A percentile compares a stretch with the other conserved stretches of the same genome.
These are phyloP conservation scores for Calliopum simillimum DNA, from an alignment of 2,888 invertebrate species.

Conservation along the genomic window DNA sequence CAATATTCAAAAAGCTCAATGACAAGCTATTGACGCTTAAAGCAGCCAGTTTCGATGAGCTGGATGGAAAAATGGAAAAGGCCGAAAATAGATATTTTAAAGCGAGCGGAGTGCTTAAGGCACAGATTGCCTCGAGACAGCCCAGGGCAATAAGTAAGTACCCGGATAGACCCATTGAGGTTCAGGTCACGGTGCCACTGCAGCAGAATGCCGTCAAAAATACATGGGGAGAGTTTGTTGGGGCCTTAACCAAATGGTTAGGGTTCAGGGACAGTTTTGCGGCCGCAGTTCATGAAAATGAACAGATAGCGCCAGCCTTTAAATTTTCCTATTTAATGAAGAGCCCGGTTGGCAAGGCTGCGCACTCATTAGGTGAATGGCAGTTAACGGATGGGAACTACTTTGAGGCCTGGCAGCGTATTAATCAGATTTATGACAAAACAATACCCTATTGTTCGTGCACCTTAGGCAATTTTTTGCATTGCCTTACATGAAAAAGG, in stretches of 20 bases:
- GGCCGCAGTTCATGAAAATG: not conserved
- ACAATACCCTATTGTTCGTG: not conserved
- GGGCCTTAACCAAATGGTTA: constrained; percentile 1
- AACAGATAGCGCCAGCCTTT: not conserved
- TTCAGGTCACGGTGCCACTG: constrained; percentile 1
- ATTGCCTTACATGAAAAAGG: no score
- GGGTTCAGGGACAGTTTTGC: constrained; percentile 2
- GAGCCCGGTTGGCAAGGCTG: not conserved
- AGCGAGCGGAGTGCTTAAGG: no score
- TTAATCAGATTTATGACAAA: not conserved
- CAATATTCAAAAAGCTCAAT: no score
- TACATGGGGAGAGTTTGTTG: constrained; percentile 23
- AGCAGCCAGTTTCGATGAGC: no score
- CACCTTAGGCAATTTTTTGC: not conserved
- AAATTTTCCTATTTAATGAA: no score
- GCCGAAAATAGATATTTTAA: no score
- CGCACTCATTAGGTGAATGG: not conserved
- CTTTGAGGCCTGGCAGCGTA: not conserved
- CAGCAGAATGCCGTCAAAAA: constrained; percentile 17
- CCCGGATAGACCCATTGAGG: no score
- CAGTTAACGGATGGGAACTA: no score
- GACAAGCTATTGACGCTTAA: no score
- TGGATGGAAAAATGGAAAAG: no score
- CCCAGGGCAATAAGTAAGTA: no score
- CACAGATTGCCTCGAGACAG: no score